A percentile compares a stretch with the other conserved stretches of the same genome.
These are phyloP conservation scores for Dendrolimus houi DNA, from an alignment of 2,888 invertebrate genomes.

Conservation along the genomic window DNA sequence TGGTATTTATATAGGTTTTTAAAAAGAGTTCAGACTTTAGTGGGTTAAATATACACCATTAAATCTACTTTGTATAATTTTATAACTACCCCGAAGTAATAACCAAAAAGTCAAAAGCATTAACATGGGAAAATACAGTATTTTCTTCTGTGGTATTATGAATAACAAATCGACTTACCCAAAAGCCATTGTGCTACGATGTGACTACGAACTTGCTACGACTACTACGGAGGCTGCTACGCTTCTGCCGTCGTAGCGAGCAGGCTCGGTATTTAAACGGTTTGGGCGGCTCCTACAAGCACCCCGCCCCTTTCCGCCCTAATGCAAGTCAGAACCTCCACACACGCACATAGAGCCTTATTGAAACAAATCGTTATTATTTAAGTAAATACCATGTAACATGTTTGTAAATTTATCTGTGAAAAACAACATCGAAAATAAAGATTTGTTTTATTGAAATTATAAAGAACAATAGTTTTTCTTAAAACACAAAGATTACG, in stretches of 20 bases:
- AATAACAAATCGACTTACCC: slow-evolving; percentile 13
- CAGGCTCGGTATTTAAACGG: slow-evolving; percentile 1
- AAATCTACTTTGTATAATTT: too few relatives aligned
- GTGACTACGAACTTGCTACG: background rate
- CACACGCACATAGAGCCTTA: background rate
- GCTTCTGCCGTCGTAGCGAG: slow-evolving; percentile 2
- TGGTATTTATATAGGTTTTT: too few relatives aligned
- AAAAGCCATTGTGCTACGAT: slow-evolving; percentile 12
- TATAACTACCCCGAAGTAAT: too few relatives aligned
- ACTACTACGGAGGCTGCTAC: slow-evolving; percentile 1
- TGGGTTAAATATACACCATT: too few relatives aligned
- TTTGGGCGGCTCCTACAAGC: slow-evolving; percentile 2
- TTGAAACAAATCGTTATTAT: slow-evolving; percentile 2
- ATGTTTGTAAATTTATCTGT: background rate
- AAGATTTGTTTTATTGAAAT: too few relatives aligned
- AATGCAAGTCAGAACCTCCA: background rate
- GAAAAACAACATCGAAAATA: background rate
- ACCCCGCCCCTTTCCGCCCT: slow-evolving; percentile 1
- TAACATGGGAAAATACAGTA: too few relatives aligned
- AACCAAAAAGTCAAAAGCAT: too few relatives aligned
- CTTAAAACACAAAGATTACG: too few relatives aligned
- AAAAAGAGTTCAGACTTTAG: too few relatives aligned
- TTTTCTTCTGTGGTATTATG: too few relatives aligned
- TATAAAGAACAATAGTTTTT: too few relatives aligned
- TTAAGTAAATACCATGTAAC: background rate